Percentiles rank a stretch among this genome's conserved stretches.
Evolutionary conservation across 2,797 vertebrate species (phyloP).

Genomic region (Discoglossus pictus): DNA sequence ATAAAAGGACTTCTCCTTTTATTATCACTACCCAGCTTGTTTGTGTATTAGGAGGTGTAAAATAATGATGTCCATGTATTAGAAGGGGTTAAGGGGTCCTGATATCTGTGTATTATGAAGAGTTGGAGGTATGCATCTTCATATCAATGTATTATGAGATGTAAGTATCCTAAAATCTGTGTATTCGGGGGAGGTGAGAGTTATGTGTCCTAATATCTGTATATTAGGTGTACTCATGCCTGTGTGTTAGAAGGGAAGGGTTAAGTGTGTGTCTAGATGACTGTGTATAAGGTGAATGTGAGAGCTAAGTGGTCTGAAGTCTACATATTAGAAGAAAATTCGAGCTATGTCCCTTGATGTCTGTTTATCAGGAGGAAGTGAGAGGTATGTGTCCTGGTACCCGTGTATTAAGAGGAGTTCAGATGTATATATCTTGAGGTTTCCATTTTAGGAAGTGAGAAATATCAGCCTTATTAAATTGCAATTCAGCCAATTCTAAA

Average conservation of each 20-base stretch:
- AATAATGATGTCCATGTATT: not conserved
- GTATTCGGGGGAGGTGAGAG: not conserved
- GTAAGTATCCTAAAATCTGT: not conserved
- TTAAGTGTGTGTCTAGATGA: too few species aligned
- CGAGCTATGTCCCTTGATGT: not conserved
- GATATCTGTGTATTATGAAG: slow-evolving; percentile 5
- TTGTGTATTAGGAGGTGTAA: not conserved
- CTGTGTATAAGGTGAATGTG: too few species aligned
- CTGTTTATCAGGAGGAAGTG: slow-evolving; percentile 8
- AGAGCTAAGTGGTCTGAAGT: too few species aligned
- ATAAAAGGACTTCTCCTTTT: slow-evolving; percentile 47
- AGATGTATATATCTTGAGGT: not conserved
- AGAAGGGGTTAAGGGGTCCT: not conserved
- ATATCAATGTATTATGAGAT: slow-evolving; percentile 14
- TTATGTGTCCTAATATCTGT: not conserved
- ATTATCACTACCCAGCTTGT: slow-evolving; percentile 9
- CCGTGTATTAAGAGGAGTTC: not conserved
- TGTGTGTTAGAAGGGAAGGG: not conserved
- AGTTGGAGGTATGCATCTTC: not conserved
- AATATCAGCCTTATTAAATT: too few species aligned
- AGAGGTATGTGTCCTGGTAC: not conserved
- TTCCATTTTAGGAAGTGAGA: too few species aligned
- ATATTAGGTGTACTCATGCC: not conserved
- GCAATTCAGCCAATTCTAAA: too few species aligned
- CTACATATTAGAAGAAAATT: too few species aligned